phyloP scores from a whole-genome alignment of 1,140 invertebrate genomes.

The Drepana arcuata region DNA sequence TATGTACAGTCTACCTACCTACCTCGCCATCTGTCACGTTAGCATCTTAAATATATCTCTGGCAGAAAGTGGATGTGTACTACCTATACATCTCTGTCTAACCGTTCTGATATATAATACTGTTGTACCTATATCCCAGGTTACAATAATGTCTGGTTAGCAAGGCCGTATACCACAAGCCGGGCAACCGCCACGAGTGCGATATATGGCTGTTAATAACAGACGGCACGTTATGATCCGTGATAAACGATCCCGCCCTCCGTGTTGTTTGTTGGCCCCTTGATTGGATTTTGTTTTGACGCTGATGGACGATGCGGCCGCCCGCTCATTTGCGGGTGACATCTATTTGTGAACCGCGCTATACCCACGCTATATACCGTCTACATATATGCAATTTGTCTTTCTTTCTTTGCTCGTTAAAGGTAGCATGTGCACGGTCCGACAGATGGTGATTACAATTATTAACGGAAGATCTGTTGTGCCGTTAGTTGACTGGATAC shows the following conservation, averaged over 20 bases:
- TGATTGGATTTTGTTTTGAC: constrained; percentile 54
- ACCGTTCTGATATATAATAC: too few species aligned
- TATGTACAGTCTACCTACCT: too few species aligned
- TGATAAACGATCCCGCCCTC: constrained; percentile 27
- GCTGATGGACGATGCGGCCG: neutral
- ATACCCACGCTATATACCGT: neutral
- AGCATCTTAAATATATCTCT: too few species aligned
- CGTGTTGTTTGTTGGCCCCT: too few species aligned
- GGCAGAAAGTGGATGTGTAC: too few species aligned
- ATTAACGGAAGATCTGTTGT: neutral
- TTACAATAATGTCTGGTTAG: too few species aligned
- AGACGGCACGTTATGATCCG: constrained; percentile 8
- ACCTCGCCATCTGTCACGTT: too few species aligned
- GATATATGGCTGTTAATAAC: constrained; percentile 13
- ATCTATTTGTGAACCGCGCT: neutral
- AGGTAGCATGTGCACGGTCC: neutral
- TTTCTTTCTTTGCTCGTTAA: neutral
- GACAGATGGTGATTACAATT: neutral
- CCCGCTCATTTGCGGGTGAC: constrained; percentile 23
- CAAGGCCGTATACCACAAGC: too few species aligned
- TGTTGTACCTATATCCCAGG: too few species aligned
- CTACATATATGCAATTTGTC: neutral
- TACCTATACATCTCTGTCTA: too few species aligned
- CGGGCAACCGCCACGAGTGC: constrained; percentile 9
- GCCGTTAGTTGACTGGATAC: neutral